These are phyloP conservation scores for Calycopis cecrops DNA, from an alignment of 1,140 invertebrate genomes.

Conservation along the genomic window DNA sequence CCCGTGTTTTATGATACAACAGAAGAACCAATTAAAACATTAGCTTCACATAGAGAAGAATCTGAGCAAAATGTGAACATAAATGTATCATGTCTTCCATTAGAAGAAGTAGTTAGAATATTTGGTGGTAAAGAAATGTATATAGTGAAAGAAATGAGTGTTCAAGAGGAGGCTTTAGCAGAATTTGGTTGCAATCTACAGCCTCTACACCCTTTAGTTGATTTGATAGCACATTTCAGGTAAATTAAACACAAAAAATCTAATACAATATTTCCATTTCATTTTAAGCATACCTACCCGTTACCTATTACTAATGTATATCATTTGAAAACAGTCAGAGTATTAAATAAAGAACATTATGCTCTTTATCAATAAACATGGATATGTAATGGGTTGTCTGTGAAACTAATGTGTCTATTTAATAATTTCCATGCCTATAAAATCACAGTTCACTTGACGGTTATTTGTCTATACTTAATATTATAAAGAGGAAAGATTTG, in stretches of 20 bases:
- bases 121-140: constrained; percentile 52
- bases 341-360: too few species aligned
- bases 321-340: too few species aligned
- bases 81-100: constrained; percentile 42
- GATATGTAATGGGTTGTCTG: too few species aligned
- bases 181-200: constrained; percentile 47
- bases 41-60: constrained; percentile 5
- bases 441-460: too few species aligned
- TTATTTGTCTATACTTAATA: too few species aligned
- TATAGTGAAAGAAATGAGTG: constrained; percentile 48
- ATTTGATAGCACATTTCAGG: constrained; percentile 57
- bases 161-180: constrained; percentile 51
- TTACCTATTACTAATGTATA: too few species aligned
- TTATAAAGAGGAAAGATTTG: too few species aligned
- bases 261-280: neutral
- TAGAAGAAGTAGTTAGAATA: constrained; percentile 49
- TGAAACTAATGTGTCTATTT: too few species aligned
- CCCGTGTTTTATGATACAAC: constrained; percentile 40
- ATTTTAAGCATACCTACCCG: too few species aligned
- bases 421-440: too few species aligned
- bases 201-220: constrained; percentile 58
- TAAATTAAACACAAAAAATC: constrained; percentile 18
- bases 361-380: too few species aligned
- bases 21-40: constrained; percentile 1
- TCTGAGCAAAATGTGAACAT: constrained; percentile 20